Base-by-base conservation (phyloP, 2,113 vertebrate genomes). In the Pseudolaguvia tuberculata region DNA sequence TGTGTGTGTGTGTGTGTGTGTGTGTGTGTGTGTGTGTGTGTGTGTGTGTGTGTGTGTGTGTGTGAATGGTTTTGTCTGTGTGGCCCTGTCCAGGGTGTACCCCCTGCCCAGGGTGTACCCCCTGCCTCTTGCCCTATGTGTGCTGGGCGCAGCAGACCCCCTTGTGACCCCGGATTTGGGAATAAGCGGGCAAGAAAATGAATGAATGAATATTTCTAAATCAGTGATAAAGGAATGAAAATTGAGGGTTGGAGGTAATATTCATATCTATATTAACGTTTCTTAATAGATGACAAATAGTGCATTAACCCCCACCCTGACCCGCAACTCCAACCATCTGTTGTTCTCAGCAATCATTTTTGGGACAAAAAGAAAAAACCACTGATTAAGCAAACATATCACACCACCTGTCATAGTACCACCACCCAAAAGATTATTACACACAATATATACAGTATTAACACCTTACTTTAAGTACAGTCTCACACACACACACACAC, bases 301-400 rank as follows among this genome's bases (percentile, higher is more conserved):
- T 56, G 21, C 27, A 71, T 70, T 20, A n/a, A 20, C 42, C 18
- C 25, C 31, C 56, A 35, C 31, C 31, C 3, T 4, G 6, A 6
- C 31, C 31, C 51, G 27, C 27, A 23, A 27, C 47, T 15, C 25
- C 21, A 51, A 51, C 78, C 81, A 79, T 77, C 73, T 79, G 80
- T 77, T 77, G 52, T 62, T 50, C 35, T 53, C 31, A 53, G 25
- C 20, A 57, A 51, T 59, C 23, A 29, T 66, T 69, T 61, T 31
- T 31, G 80, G 62, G 39, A 61, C 21, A 52, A 52, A 21, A 3
- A 67, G 35, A 17, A 55, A 23, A 17, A 42, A 71, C 45, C 9
- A 51, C 20, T 61, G 20, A 31, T 20, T 14, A 8, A 21, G n/a
- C 18, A 56, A 20, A 75, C 62, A 55, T 52, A 35, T n/a, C n/a